These are phyloP conservation scores for Odontophorus gujanensis DNA, from an alignment of 2,113 vertebrate species.

Conservation along the genomic window DNA sequence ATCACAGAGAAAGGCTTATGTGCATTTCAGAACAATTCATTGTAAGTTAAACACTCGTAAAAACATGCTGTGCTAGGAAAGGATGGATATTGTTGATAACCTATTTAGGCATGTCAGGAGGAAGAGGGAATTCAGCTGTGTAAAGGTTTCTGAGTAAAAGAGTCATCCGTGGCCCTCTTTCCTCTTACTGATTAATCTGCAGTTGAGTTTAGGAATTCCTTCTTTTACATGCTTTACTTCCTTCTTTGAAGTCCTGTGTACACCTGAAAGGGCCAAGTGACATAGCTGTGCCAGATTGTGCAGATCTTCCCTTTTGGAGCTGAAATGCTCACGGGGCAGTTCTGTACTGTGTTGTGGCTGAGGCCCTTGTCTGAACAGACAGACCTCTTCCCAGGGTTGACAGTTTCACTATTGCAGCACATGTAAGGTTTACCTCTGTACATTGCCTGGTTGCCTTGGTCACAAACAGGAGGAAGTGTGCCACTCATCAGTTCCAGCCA, in stretches of 20 bases:
- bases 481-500: neutral
- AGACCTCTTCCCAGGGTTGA: neutral
- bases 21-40: neutral
- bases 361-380: neutral
- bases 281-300: neutral
- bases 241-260: neutral
- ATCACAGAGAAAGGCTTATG: neutral
- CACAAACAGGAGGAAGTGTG: neutral
- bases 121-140: neutral
- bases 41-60: neutral
- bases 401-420: neutral
- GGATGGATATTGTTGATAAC: neutral
- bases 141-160: neutral
- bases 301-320: neutral
- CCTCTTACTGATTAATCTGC: neutral
- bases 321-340: neutral
- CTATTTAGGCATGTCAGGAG: neutral
- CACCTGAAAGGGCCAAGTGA: neutral
- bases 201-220: neutral
- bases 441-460: neutral
- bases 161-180: neutral
- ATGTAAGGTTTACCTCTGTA: rapidly evolving
- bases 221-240: neutral
- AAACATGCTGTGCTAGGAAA: neutral
- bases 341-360: rapidly evolving